These are phyloP conservation scores for Zhuqinia jingwanae DNA, from an alignment of 2,888 invertebrate species.

Conservation along the genomic window DNA sequence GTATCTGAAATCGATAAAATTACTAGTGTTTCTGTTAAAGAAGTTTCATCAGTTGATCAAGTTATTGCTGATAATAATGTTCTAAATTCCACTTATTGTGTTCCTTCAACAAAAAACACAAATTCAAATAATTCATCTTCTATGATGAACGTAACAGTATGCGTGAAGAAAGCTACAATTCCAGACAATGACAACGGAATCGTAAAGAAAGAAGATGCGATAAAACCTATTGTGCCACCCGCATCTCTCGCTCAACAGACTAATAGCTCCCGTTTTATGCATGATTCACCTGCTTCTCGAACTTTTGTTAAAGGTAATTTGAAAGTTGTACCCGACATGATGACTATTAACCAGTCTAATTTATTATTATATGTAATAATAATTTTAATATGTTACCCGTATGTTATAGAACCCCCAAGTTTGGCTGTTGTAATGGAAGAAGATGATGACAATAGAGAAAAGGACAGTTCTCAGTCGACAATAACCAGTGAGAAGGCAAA, in stretches of 20 bases:
- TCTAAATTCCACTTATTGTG: slow-evolving; percentile 55
- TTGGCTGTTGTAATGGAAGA: slow-evolving; percentile 51
- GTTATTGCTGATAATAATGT: neutral
- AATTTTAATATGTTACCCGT: neutral
- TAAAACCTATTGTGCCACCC: slow-evolving; percentile 35
- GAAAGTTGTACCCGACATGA: neutral
- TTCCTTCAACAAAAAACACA: slow-evolving; percentile 26
- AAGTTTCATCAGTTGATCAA: neutral
- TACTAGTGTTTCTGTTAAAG: slow-evolving; percentile 14
- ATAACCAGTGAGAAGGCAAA: neutral
- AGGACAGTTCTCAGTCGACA: neutral
- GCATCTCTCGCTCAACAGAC: neutral
- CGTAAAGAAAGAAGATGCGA: neutral
- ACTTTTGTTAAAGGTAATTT: slow-evolving; percentile 53
- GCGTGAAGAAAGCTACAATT: slow-evolving; percentile 39
- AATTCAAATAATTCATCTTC: slow-evolving; percentile 10
- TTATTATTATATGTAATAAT: neutral
- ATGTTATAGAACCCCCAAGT: slow-evolving; percentile 44
- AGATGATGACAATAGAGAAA: slow-evolving; percentile 16
- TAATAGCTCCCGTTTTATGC: slow-evolving; percentile 18
- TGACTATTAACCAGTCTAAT: neutral
- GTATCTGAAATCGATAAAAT: neutral
- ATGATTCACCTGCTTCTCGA: slow-evolving; percentile 30
- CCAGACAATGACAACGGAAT: neutral
- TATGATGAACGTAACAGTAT: slow-evolving; percentile 56